Percentiles rank a stretch among this genome's conserved stretches.
Conservation (phyloP, 2,113 vertebrate genomes). For the Ailuropoda melanoleuca region DNA sequence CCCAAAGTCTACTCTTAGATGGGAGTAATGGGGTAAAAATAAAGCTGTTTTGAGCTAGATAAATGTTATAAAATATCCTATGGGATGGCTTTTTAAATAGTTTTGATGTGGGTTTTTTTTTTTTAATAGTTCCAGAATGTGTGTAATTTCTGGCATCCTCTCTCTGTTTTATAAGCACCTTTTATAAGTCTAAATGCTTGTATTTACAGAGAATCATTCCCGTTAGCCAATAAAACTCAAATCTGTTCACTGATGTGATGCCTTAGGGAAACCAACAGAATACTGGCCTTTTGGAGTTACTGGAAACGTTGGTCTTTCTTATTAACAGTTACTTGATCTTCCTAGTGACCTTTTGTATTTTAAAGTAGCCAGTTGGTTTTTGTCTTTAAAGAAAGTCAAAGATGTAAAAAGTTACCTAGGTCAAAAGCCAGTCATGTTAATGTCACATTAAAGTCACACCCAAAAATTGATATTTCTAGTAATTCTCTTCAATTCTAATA, state of each 20-base stretch:
- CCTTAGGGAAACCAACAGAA: constrained; percentile 51
- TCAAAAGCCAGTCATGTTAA: background rate
- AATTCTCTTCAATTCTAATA: background rate
- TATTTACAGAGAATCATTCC: constrained; percentile 68
- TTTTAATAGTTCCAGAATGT: constrained; percentile 44
- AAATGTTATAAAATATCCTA: constrained; percentile 29
- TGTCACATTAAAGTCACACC: background rate
- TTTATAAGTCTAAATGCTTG: constrained; percentile 63
- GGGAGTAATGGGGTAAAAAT: background rate
- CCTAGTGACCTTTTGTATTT: constrained; percentile 40
- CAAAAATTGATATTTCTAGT: background rate
- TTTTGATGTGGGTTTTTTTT: background rate
- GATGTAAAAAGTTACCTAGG: background rate
- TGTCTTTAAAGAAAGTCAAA: constrained; percentile 21
- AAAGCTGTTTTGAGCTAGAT: constrained; percentile 39
- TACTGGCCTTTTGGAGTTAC: background rate
- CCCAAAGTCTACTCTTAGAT: background rate
- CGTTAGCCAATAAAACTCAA: constrained; percentile 67
- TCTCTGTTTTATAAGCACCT: constrained; percentile 32
- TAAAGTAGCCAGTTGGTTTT: constrained; percentile 2
- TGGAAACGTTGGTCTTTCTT: constrained; percentile 55
- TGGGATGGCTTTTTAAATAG: constrained; percentile 32
- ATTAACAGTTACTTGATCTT: constrained; percentile 58
- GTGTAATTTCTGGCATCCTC: constrained; percentile 48
- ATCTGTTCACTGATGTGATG: constrained; percentile 2